Evolutionary conservation across 2,113 vertebrate genomes (phyloP).

Genomic region (Arvicanthis niloticus): DNA sequence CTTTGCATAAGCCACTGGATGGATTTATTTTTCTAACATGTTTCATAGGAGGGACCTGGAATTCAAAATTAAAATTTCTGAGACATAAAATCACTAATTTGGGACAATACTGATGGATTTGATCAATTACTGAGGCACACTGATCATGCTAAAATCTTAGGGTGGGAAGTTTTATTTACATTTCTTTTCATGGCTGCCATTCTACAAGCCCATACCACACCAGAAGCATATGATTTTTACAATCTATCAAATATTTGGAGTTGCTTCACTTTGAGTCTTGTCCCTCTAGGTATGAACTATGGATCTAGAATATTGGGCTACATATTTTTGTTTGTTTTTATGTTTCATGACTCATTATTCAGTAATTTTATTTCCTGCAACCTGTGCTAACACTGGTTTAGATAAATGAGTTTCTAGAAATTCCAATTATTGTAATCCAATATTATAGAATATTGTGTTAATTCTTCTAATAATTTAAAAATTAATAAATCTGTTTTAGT

Average conservation of each 20-base stretch:
- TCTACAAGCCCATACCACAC: background rate
- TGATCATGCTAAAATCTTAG: background rate
- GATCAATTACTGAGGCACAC: background rate
- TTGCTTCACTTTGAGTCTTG: background rate
- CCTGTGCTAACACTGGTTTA: background rate
- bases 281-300: background rate
- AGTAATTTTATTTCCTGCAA: constrained; percentile 33
- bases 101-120: background rate
- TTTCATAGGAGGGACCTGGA: background rate
- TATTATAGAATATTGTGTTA: background rate
- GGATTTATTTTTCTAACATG: background rate
- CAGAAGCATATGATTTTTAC: background rate
- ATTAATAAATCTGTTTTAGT: background rate
- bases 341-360: background rate
- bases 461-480: constrained; percentile 25
- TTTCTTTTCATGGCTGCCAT: background rate
- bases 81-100: constrained; percentile 25
- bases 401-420: background rate
- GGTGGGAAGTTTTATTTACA: background rate
- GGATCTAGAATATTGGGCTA: background rate
- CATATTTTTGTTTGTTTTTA: constrained; percentile 61
- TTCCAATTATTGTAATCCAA: background rate
- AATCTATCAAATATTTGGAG: background rate
- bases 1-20: background rate
- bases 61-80: constrained; percentile 4